A percentile compares a stretch with the other conserved stretches of the same genome.
Evolutionary conservation across 30 jellyfish, hydroid and myxozoan genomes (phyloP).

Genomic region (Euphysa ruthae): DNA sequence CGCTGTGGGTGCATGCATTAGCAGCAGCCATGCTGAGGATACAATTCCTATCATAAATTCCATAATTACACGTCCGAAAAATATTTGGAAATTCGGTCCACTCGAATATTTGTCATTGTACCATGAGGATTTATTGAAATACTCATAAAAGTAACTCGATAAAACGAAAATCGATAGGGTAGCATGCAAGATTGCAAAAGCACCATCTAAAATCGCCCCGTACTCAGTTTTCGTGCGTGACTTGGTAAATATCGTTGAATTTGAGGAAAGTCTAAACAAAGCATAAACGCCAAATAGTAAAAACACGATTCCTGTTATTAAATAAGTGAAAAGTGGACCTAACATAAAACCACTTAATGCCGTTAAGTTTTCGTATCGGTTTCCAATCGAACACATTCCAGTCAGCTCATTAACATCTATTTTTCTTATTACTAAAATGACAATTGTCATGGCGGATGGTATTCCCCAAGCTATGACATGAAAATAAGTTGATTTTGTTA

Average conservation of each 20-base stretch:
- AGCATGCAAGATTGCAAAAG: slow-evolving; percentile 75
- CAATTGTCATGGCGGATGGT: slow-evolving; percentile 81
- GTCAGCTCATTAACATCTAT: slow-evolving; percentile 93
- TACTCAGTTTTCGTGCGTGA: slow-evolving; percentile 39
- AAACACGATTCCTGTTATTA: slow-evolving; percentile 80
- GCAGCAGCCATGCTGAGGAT: slow-evolving; percentile 70
- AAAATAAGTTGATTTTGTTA: slow-evolving; percentile 53
- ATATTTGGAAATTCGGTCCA: slow-evolving; percentile 88
- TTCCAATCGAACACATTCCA: slow-evolving; percentile 93
- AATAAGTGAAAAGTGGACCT: slow-evolving; percentile 86
- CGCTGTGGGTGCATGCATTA: slow-evolving; percentile 48
- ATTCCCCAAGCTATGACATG: slow-evolving; percentile 97
- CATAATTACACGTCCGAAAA: slow-evolving; percentile 64
- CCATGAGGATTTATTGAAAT: slow-evolving; percentile 81
- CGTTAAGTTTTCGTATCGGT: slow-evolving; percentile 77
- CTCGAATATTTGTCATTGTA: slow-evolving; percentile 60
- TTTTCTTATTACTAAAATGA: slow-evolving; percentile 65
- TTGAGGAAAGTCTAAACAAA: slow-evolving; percentile 51
- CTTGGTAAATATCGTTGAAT: slow-evolving; percentile 20
- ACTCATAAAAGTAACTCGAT: slow-evolving; percentile 90
- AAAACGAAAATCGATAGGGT: slow-evolving; percentile 61
- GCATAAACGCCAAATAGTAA: slow-evolving; percentile 79
- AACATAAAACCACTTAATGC: slow-evolving; percentile 83
- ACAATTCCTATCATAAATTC: slow-evolving; percentile 70
- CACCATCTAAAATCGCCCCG: slow-evolving; percentile 53